phyloP scores from a whole-genome alignment of 2,113 vertebrate species.

The Chamaetylas fuelleborni region DNA sequence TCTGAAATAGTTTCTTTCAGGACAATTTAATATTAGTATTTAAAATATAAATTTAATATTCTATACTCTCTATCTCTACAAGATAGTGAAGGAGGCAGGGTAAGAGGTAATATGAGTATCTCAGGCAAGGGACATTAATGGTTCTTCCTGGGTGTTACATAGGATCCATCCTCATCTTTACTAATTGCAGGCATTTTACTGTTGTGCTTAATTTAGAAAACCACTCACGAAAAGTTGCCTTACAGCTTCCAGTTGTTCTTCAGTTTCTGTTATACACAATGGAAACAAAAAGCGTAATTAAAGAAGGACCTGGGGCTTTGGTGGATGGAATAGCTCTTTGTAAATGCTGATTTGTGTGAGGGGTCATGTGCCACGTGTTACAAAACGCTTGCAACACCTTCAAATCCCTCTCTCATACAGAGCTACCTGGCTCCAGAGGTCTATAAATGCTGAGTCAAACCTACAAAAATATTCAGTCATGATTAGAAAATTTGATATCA shows the following conservation, averaged over 20 bases:
- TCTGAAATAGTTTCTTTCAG: neutral
- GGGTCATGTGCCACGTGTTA: neutral
- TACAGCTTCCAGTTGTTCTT: neutral
- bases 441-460: neutral
- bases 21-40: neutral
- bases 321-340: neutral
- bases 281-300: neutral
- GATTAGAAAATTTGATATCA: neutral
- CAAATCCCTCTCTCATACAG: neutral
- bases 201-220: neutral
- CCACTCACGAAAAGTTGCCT: neutral
- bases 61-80: neutral
- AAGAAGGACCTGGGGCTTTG: neutral
- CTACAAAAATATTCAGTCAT: neutral
- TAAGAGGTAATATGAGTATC: neutral
- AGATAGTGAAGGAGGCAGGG: neutral
- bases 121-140: neutral
- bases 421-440: neutral
- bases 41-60: neutral
- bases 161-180: neutral
- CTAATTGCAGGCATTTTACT: neutral
- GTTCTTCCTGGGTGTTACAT: neutral
- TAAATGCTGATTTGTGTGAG: neutral
- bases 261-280: neutral
- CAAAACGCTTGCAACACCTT: neutral